Base-by-base conservation (phyloP, 2,888 invertebrate genomes). In the Tetragonisca angustula region DNA sequence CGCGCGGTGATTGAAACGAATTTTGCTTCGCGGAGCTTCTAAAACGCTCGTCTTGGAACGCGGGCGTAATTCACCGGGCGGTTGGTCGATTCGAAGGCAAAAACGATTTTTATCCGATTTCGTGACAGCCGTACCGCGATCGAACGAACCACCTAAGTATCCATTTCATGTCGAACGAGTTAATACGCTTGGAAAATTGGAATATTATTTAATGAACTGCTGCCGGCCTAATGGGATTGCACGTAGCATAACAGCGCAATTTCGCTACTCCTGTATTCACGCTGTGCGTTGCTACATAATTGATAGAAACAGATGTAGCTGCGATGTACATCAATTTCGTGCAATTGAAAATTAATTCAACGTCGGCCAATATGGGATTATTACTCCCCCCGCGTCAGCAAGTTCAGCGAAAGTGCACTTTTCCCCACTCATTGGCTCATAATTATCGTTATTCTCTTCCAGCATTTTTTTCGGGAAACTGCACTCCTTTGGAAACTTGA, bases 191-290 rank as follows among this genome's bases (percentile, higher is more conserved):
- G 82, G 76, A 79, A 86, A 85, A 86, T 86, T 79, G 81, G 78
- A 86, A 70, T 86, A 79, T 86, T 82, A 86, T 86, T 86, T 82
- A 86, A 82, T 73, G 86, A 73, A 82, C 75, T 61, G 24, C 72
- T 61, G 43, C 52, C 65, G 32, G 72, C 68, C 76, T 70, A 78
- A 83, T 84, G 79, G 50, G 71, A 79, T 75, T 79, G 75, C 59
- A 52, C 70, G 73, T 24, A 21, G 56, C 50, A 50, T 71, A 74
- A 67, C 79, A 64, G 67, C 61, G 62, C 69, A 59, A 70, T 74
- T 56, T 56, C 64, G 36, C 52, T 24, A 54, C 52, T 75, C 59
- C 56, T 50, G 50, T 70, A 61, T 83, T 49, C 69, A 69, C n/a
- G 71, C 62, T 9, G 52, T 27, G 15, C 59, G 24, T 17, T 17